Base-by-base conservation (phyloP, 2,113 vertebrate species). In the Mus pahari region DNA sequence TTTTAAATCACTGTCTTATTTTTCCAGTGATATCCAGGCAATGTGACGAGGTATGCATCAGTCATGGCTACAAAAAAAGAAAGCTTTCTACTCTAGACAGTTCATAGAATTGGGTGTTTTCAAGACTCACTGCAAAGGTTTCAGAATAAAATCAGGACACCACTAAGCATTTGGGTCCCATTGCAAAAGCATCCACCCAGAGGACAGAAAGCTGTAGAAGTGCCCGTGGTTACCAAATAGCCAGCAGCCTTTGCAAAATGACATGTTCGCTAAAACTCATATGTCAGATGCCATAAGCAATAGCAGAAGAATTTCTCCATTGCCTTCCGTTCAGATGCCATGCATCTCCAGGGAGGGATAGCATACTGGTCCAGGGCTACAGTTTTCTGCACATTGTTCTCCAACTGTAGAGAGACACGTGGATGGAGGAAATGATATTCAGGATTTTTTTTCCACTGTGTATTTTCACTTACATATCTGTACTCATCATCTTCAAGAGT, bases 31-130 rank as follows among this genome's bases (percentile, higher is more conserved):
- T 50, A 78, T 82, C 7, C 66, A 92, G 70, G n/a, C 0, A 0
- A 10, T 14, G 0, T 50, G 26, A 68, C 39, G 7, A 5, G 9
- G 1, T 17, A 62, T 45, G 0, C 20, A 33, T 64, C 70, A 60
- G 4, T 0, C 73, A 24, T 62, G 74, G 0, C 28, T 73, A 74
- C 33, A 8, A 75, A 62, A 62, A 92, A 12, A 42, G 33, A 88
- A 82, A 64, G 16, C 42, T 58, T 42, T 87, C 19, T 36, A 73
- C 36, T 79, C 8, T 31, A 73, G 64, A 33, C 70, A 26, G n/a
- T 87, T 88, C 39, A 24, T 68, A 31, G 28, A 94, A 42, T 60
- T 58, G 45, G 10, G 6, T 73, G 20, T 1, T 66, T 94, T 55
- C 64, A 39, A 4, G 75, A 86, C 31, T 39, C 20, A 48, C 10